Percentiles rank a stretch among this genome's conserved stretches.
These are phyloP conservation scores for Rhodophaea formosa DNA, from an alignment of 2,888 invertebrate species.

Conservation along the genomic window DNA sequence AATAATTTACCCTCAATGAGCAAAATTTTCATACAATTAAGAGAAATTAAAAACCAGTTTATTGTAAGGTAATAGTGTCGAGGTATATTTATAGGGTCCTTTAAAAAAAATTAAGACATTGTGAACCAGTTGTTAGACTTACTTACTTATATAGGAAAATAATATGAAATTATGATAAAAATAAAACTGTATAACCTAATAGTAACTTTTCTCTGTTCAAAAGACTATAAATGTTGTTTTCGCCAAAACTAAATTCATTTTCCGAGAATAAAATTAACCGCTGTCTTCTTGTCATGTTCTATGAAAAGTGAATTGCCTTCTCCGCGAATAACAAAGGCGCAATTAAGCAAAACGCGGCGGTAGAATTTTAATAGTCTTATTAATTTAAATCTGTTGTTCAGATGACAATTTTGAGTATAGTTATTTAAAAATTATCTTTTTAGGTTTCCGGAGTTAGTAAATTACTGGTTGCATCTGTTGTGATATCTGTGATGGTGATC, in stretches of 20 bases:
- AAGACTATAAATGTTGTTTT: neutral
- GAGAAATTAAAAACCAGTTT: too few relatives aligned
- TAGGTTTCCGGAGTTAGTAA: neutral
- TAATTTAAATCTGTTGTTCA: slow-evolving; percentile 15
- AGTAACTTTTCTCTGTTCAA: neutral
- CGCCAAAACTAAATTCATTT: slow-evolving; percentile 11
- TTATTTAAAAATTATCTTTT: neutral
- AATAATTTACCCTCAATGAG: too few relatives aligned
- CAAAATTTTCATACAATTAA: too few relatives aligned
- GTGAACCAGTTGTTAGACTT: too few relatives aligned
- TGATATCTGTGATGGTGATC: too few relatives aligned
- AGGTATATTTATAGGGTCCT: too few relatives aligned
- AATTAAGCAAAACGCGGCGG: slow-evolving; percentile 18
- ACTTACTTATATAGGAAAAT: too few relatives aligned
- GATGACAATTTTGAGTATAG: slow-evolving; percentile 19
- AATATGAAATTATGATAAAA: too few relatives aligned
- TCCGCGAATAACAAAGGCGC: slow-evolving; percentile 19
- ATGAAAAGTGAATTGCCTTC: slow-evolving; percentile 19
- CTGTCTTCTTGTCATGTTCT: slow-evolving; percentile 17
- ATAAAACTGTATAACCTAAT: too few relatives aligned
- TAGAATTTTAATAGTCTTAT: slow-evolving; percentile 23
- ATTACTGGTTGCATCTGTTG: too few relatives aligned
- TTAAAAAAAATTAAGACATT: too few relatives aligned
- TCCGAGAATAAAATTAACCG: slow-evolving; percentile 14
- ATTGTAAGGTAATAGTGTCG: too few relatives aligned